Evolutionary conservation across 2,113 vertebrate species (phyloP).

Genomic region (Xiphophorus maculatus): DNA sequence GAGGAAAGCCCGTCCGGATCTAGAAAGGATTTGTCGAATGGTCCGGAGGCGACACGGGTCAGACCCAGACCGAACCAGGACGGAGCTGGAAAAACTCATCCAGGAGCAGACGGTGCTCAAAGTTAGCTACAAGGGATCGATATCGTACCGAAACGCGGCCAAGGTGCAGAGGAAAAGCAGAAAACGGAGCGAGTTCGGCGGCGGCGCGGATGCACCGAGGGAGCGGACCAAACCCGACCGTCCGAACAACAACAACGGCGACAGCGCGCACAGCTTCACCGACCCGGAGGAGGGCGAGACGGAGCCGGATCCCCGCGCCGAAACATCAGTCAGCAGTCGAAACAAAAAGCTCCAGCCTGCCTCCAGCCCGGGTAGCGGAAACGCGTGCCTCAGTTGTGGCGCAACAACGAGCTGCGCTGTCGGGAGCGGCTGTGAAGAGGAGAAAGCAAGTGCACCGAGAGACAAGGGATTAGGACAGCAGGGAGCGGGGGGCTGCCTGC

Average conservation of each 20-base stretch:
- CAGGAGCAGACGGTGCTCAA: slow-evolving; percentile 88
- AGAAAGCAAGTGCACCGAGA: slow-evolving; percentile 73
- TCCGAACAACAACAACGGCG: slow-evolving; percentile 72
- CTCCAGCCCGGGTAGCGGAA: slow-evolving; percentile 67
- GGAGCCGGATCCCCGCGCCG: slow-evolving; percentile 52
- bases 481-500: slow-evolving; percentile 52
- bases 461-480: slow-evolving; percentile 63
- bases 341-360: slow-evolving; percentile 52
- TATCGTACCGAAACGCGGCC: slow-evolving; percentile 89
- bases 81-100: slow-evolving; percentile 90
- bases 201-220: slow-evolving; percentile 62
- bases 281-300: slow-evolving; percentile 72
- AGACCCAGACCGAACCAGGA: slow-evolving; percentile 87
- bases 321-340: slow-evolving; percentile 35
- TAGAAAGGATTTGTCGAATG: slow-evolving; percentile 91
- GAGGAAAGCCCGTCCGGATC: slow-evolving; percentile 90
- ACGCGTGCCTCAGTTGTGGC: slow-evolving; percentile 67
- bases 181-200: slow-evolving; percentile 76
- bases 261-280: slow-evolving; percentile 75
- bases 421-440: slow-evolving; percentile 67
- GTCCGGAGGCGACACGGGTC: slow-evolving; percentile 89
- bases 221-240: slow-evolving; percentile 71
- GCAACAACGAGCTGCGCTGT: slow-evolving; percentile 67
- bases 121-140: slow-evolving; percentile 92
- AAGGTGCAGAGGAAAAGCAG: slow-evolving; percentile 84